These are phyloP conservation scores for Corynorhinus townsendii DNA, from an alignment of 2,113 vertebrate genomes.

Conservation along the genomic window DNA sequence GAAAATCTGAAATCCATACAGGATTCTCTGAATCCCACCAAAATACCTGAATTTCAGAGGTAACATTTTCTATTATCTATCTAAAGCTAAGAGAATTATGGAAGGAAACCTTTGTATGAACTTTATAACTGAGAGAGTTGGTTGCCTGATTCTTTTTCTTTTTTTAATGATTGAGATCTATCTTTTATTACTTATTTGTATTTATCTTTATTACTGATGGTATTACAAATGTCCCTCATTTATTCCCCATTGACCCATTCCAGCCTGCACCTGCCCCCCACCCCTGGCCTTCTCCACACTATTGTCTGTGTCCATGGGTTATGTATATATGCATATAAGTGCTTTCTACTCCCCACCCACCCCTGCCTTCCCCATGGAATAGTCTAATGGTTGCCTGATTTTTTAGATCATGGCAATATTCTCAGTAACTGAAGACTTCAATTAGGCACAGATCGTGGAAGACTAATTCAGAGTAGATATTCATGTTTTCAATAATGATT, in stretches of 20 bases:
- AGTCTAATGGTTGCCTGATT: background rate
- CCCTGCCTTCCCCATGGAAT: too few relatives aligned
- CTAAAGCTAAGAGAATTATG: background rate
- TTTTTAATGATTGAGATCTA: too few relatives aligned
- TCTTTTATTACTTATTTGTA: too few relatives aligned
- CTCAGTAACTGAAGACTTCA: background rate
- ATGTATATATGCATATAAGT: too few relatives aligned
- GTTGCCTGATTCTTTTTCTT: background rate
- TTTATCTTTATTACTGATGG: too few relatives aligned
- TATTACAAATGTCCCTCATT: too few relatives aligned
- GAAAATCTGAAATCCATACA: background rate
- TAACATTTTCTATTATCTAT: background rate
- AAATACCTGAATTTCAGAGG: background rate
- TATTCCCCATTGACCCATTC: too few relatives aligned
- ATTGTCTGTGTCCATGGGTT: too few relatives aligned
- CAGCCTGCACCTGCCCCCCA: too few relatives aligned
- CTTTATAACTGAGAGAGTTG: background rate
- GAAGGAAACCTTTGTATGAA: background rate
- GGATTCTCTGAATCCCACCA: background rate
- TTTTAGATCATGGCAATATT: background rate
- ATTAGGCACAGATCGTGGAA: background rate
- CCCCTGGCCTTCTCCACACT: too few relatives aligned
- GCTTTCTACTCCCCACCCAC: too few relatives aligned
- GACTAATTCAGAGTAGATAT: background rate
- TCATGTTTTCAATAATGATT: background rate